Conservation (phyloP, 2,888 invertebrate species). For the Antheraea yamamai region DNA sequence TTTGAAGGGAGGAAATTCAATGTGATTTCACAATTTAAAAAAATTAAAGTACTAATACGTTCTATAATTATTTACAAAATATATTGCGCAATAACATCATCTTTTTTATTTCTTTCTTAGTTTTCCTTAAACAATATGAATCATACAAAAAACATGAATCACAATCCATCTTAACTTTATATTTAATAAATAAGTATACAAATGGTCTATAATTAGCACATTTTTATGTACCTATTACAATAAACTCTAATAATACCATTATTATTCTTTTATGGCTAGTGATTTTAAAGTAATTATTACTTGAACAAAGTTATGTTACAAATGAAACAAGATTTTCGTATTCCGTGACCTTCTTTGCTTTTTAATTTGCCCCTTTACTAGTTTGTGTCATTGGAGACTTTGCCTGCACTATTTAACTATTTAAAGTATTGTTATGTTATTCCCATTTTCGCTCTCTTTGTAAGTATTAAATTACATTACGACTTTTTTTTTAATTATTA, state of each 20-base stretch:
- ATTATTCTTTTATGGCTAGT: not conserved
- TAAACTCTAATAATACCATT: not conserved
- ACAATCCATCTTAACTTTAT: not conserved
- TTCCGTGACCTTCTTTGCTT: not conserved
- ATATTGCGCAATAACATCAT: not conserved
- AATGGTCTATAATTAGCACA: not conserved
- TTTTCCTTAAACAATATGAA: conserved; percentile 8
- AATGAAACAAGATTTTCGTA: not conserved
- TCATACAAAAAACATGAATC: not conserved
- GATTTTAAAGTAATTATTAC: not conserved
- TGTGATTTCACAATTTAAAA: not conserved
- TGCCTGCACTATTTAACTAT: not conserved
- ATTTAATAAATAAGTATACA: not conserved
- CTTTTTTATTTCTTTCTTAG: not conserved
- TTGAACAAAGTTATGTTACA: not conserved
- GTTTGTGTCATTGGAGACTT: not conserved
- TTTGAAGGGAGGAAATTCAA: not conserved
- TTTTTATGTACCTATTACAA: not conserved
- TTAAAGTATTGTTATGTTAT: not conserved
- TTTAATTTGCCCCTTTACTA: not conserved
- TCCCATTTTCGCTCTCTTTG: too few species aligned
- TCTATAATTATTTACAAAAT: not conserved
- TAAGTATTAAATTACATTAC: not conserved
- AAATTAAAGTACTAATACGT: not conserved
- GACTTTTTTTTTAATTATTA: not conserved